Conservation (phyloP, 2,113 vertebrate genomes). For the Platycercus adscitus region DNA sequence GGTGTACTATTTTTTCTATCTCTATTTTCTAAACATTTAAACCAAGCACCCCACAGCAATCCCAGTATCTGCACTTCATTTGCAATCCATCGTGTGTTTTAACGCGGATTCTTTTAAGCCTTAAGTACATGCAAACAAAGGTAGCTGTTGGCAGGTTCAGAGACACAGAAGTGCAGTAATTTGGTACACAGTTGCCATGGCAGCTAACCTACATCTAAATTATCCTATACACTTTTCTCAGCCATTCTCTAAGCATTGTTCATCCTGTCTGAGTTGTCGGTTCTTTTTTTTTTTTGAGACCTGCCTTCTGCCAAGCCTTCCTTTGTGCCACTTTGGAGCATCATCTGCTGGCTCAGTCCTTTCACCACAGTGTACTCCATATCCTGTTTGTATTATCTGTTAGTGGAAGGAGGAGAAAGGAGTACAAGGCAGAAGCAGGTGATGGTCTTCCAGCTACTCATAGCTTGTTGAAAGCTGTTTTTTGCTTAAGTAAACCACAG, state of each 20-base stretch:
- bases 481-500: not conserved
- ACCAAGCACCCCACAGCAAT: not conserved
- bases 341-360: not conserved
- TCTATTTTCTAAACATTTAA: not conserved
- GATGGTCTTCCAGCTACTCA: not conserved
- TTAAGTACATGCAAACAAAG: not conserved
- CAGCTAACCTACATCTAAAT: constrained; percentile 52
- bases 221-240: not conserved
- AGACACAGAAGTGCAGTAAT: constrained; percentile 2
- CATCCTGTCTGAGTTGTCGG: not conserved
- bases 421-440: not conserved
- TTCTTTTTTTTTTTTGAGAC: not conserved
- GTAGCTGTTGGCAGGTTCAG: constrained; percentile 10
- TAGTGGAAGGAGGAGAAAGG: not conserved
- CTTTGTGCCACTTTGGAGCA: not conserved
- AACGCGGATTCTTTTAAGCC: not conserved
- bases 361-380: not conserved
- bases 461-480: not conserved
- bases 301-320: not conserved
- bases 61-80: not conserved
- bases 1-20: not conserved
- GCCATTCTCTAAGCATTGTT: not conserved
- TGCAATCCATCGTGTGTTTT: not conserved
- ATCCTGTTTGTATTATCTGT: not conserved
- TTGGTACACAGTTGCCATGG: constrained; percentile 38